A percentile compares a stretch with the other conserved stretches of the same genome.
Conservation (phyloP, 1,140 invertebrate genomes). For the Brachionus rotundiformis region DNA sequence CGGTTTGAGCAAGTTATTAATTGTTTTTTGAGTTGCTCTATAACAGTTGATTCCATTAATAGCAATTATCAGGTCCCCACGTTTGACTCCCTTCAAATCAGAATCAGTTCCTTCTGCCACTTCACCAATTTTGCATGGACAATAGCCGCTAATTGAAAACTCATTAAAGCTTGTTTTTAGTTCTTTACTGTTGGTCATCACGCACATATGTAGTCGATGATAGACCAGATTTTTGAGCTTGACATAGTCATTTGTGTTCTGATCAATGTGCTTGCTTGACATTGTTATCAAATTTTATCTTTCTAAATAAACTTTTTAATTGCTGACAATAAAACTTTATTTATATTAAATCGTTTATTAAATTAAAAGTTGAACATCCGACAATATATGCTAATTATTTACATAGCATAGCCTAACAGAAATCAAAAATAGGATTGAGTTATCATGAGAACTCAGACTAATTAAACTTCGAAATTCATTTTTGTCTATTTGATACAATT, state of each 20-base stretch:
- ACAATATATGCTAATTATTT: not conserved
- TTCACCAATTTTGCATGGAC: not conserved
- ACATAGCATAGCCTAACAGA: not conserved
- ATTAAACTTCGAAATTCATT: not conserved
- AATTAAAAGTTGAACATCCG: constrained; percentile 38
- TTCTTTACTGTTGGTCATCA: no score
- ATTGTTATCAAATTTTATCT: not conserved
- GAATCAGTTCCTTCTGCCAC: not conserved
- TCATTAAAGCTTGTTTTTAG: not conserved
- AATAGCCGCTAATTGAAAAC: not conserved
- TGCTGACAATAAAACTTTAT: not conserved
- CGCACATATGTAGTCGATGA: not conserved
- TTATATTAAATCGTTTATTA: not conserved
- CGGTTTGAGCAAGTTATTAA: not conserved
- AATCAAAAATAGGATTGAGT: not conserved
- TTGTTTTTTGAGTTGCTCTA: not conserved
- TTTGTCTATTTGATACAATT: not conserved
- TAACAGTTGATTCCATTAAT: constrained; percentile 33
- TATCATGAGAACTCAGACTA: not conserved
- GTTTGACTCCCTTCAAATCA: not conserved
- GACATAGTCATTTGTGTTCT: not conserved
- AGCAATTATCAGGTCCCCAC: not conserved
- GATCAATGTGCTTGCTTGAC: not conserved
- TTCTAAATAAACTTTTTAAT: no score
- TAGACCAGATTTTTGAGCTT: constrained; percentile 45